phyloP scores from a whole-genome alignment of 2,888 invertebrate species.

The Diachrysia chrysitis region DNA sequence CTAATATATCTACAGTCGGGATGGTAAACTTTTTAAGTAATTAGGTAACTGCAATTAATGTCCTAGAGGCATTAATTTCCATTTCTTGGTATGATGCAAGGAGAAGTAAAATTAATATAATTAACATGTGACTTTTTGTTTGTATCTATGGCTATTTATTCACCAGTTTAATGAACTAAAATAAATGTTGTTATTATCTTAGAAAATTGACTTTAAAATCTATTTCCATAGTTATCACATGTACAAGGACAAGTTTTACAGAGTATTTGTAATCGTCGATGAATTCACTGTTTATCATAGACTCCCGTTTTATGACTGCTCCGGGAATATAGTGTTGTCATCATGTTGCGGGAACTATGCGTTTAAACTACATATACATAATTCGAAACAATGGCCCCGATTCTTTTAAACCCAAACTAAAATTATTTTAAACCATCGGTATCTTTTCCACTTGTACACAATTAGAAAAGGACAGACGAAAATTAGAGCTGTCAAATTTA shows the following conservation, averaged over 20 bases:
- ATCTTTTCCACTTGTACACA: no score
- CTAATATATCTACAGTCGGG: background rate
- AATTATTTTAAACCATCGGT: no score
- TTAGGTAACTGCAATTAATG: background rate
- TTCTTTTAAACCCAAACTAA: no score
- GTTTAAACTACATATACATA: background rate
- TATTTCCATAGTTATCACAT: constrained; percentile 1
- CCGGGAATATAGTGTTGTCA: constrained; percentile 1
- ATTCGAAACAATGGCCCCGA: no score
- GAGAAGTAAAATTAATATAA: no score
- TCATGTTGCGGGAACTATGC: background rate
- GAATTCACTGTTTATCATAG: constrained; percentile 1
- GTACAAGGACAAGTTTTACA: background rate
- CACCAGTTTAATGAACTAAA: no score
- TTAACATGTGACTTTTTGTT: no score
- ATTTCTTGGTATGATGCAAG: no score
- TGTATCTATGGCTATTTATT: no score
- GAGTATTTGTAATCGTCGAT: background rate
- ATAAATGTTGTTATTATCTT: background rate
- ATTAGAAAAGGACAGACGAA: no score
- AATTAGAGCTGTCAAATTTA: no score
- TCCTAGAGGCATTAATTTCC: background rate
- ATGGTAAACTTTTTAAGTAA: background rate
- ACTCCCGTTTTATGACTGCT: background rate
- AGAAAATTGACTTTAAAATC: background rate